A percentile compares a stretch with the other conserved stretches of the same genome.
Evolutionary conservation across 2,888 invertebrate genomes (phyloP).

Genomic region (Torymus auratus): DNA sequence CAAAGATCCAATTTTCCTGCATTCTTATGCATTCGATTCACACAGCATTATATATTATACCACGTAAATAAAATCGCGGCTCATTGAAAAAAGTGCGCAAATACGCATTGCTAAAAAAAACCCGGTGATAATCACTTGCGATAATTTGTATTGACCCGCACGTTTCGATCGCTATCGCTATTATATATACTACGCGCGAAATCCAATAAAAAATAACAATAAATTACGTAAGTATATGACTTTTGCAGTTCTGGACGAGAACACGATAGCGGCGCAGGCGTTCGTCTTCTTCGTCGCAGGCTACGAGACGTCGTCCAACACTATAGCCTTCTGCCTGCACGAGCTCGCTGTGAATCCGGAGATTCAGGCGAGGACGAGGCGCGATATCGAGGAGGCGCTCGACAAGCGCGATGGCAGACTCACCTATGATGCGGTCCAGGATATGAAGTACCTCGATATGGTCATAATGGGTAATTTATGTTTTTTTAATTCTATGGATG

Average conservation of each 20-base stretch:
- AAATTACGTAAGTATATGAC: not conserved
- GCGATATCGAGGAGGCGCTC: constrained; percentile 68
- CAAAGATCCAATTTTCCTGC: no score
- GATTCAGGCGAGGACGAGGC: constrained; percentile 69
- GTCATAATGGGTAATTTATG: constrained; percentile 68
- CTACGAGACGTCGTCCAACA: constrained; percentile 73
- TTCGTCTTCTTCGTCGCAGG: constrained; percentile 75
- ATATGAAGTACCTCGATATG: constrained; percentile 74
- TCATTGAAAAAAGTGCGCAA: no score
- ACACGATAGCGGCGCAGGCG: constrained; percentile 73
- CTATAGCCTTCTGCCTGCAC: constrained; percentile 73
- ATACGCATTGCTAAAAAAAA: no score
- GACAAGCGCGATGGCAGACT: constrained; percentile 66
- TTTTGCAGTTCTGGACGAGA: constrained; percentile 68
- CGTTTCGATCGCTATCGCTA: no score
- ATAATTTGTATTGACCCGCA: no score
- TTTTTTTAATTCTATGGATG: not conserved
- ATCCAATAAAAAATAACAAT: no score
- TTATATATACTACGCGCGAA: no score
- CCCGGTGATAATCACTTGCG: no score
- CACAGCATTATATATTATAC: no score
- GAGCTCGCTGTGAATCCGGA: constrained; percentile 71
- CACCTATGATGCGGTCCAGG: constrained; percentile 71
- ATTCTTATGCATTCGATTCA: no score
- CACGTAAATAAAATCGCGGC: no score